phyloP scores from a whole-genome alignment of 2,888 invertebrate genomes.

The Drosophila acutilabella region DNA sequence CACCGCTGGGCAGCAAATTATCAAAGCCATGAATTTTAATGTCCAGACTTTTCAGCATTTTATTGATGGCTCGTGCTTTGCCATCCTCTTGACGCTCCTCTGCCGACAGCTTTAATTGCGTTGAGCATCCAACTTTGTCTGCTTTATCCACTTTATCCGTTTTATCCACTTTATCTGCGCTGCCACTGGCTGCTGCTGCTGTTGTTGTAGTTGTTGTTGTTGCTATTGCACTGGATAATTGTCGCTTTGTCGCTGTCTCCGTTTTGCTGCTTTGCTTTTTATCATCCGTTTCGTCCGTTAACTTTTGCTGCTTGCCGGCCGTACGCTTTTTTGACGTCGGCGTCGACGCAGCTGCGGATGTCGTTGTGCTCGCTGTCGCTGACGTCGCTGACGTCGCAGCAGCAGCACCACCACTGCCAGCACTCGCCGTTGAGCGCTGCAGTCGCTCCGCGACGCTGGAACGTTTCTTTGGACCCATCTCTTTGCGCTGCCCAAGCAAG shows the following conservation, averaged over 20 bases:
- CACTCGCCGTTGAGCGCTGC: conserved; percentile 70
- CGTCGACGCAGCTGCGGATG: conserved; percentile 26
- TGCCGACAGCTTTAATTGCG: conserved; percentile 49
- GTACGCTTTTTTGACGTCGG: conserved; percentile 71
- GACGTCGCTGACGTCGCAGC: too few species aligned
- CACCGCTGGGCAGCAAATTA: conserved; percentile 82
- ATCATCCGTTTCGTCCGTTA: conserved; percentile 57
- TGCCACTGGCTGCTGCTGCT: conserved; percentile 7
- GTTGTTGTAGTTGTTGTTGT: conserved; percentile 20
- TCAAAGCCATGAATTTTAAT: conserved; percentile 84
- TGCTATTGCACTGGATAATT: conserved; percentile 21
- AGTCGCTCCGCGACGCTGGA: conserved; percentile 81
- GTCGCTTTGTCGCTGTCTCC: conserved; percentile 40
- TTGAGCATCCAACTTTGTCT: conserved; percentile 26
- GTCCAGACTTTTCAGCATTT: conserved; percentile 84
- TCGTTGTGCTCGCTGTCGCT: conserved; percentile 27
- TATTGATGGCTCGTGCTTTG: conserved; percentile 84
- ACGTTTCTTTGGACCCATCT: conserved; percentile 84
- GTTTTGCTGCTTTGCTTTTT: conserved; percentile 46
- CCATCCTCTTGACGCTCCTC: conserved; percentile 80
- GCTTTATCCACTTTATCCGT: conserved; percentile 7
- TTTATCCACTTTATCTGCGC: conserved; percentile 17
- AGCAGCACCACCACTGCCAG: conserved; percentile 44
- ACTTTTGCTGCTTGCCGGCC: conserved; percentile 62
- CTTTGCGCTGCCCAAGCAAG: conserved; percentile 40